A percentile compares a stretch with the other conserved stretches of the same genome.
Conservation (phyloP, 2,113 vertebrate species). For the Gorsachius goisagi region DNA sequence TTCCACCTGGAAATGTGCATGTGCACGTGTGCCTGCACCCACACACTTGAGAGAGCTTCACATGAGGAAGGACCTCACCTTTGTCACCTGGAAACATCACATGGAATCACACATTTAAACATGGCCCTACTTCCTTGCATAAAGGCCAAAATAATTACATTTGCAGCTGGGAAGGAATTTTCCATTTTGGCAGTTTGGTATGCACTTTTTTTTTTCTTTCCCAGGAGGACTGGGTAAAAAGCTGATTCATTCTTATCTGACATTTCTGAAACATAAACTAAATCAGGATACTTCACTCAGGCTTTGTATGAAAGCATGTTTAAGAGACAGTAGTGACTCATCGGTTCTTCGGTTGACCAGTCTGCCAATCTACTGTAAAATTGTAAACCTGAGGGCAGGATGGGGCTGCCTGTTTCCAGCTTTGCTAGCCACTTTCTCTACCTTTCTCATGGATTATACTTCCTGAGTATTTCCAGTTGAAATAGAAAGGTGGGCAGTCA, state of each 20-base stretch:
- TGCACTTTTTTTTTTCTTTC: not conserved
- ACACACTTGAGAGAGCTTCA: not conserved
- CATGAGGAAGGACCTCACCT: not conserved
- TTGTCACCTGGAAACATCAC: not conserved
- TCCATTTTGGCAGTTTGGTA: not conserved
- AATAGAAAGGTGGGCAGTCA: not conserved
- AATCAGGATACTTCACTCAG: not conserved
- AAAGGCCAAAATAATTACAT: not conserved
- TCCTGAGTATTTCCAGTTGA: not conserved
- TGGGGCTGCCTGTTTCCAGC: not conserved
- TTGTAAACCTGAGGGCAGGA: not conserved
- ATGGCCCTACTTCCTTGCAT: not conserved
- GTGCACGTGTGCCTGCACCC: not conserved
- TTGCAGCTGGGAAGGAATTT: not conserved
- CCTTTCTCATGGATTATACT: not conserved
- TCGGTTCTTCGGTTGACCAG: fast-evolving
- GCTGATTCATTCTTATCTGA: not conserved
- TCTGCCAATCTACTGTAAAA: not conserved
- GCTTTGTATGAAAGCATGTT: not conserved
- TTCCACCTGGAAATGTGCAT: not conserved
- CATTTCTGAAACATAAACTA: not conserved
- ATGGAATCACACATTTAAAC: not conserved
- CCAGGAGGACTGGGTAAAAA: not conserved
- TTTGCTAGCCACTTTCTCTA: not conserved
- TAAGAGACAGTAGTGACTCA: not conserved